These are phyloP conservation scores for Trematomus loennbergii DNA, from an alignment of 2,113 vertebrate genomes.

Conservation along the genomic window DNA sequence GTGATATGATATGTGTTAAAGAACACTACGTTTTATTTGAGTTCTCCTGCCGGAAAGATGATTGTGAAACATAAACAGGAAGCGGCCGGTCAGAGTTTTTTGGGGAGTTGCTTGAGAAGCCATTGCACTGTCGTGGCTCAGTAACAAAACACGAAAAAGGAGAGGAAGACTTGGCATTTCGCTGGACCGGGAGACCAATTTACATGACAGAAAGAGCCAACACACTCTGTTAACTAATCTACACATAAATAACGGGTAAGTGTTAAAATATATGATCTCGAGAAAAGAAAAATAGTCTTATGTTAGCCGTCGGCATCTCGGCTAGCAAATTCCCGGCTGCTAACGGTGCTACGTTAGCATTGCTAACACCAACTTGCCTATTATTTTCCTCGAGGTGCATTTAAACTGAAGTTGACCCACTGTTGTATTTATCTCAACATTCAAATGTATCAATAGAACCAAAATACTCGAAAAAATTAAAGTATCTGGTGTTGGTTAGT, in stretches of 20 bases:
- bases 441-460: rapidly evolving
- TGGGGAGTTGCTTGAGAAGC: constrained; percentile 74
- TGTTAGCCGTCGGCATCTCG: constrained; percentile 49
- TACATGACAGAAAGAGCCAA: constrained; percentile 62
- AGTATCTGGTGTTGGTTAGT: rapidly evolving
- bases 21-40: background rate
- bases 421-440: background rate
- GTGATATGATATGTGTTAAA: background rate
- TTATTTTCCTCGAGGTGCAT: background rate
- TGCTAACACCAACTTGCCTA: constrained; percentile 49
- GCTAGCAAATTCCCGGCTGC: constrained; percentile 57
- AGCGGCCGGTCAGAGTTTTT: constrained; percentile 70
- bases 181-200: constrained; percentile 34
- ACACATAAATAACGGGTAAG: constrained; percentile 73
- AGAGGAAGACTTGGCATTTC: constrained; percentile 64
- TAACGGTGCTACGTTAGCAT: constrained; percentile 63
- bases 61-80: constrained; percentile 80
- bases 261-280: constrained; percentile 4
- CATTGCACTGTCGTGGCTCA: constrained; percentile 89
- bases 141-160: constrained; percentile 79
- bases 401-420: background rate
- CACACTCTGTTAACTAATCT: constrained; percentile 43
- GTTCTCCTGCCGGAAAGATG: constrained; percentile 70
- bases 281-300: background rate
- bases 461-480: rapidly evolving